Conservation (phyloP, 2,113 vertebrate species). For the Pelobates fuscus region DNA sequence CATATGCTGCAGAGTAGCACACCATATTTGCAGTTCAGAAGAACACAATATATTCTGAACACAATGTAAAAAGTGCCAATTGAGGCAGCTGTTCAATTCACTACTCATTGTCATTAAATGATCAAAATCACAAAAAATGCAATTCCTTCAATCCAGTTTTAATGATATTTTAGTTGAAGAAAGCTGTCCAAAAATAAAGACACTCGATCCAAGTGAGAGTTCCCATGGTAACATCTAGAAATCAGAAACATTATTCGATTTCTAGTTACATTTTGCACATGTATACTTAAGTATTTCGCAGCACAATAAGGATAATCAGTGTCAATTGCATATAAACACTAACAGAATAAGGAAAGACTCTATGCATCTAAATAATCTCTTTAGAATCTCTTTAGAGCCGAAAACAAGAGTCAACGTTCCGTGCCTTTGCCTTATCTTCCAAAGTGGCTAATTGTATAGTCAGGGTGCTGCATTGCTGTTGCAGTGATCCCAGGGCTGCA, state of each 20-base stretch:
- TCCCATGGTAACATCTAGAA: slow-evolving; percentile 28
- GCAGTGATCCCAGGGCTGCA: too few species aligned
- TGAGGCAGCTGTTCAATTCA: neutral
- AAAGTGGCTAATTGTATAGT: too few species aligned
- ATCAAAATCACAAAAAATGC: neutral
- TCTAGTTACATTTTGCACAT: slow-evolving; percentile 11
- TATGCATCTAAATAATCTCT: neutral
- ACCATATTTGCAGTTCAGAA: too few species aligned
- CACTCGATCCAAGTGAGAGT: slow-evolving; percentile 1
- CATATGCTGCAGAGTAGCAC: too few species aligned
- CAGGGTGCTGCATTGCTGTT: too few species aligned
- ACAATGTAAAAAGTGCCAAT: slow-evolving; percentile 15
- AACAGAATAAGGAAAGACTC: neutral
- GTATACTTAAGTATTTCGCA: slow-evolving; percentile 15
- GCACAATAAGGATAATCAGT: slow-evolving; percentile 34
- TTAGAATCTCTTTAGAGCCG: too few species aligned
- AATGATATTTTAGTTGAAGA: slow-evolving; percentile 1
- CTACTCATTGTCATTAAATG: slow-evolving; percentile 19
- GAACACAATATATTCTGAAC: too few species aligned
- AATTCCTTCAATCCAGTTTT: neutral
- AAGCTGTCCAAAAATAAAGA: slow-evolving; percentile 14
- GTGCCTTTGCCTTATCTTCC: too few species aligned
- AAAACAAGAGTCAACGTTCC: too few species aligned
- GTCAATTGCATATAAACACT: slow-evolving; percentile 14
- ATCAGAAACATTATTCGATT: slow-evolving; percentile 32